Evolutionary conservation across 2,888 invertebrate species (phyloP).

Genomic region (Anticlea derivata): DNA sequence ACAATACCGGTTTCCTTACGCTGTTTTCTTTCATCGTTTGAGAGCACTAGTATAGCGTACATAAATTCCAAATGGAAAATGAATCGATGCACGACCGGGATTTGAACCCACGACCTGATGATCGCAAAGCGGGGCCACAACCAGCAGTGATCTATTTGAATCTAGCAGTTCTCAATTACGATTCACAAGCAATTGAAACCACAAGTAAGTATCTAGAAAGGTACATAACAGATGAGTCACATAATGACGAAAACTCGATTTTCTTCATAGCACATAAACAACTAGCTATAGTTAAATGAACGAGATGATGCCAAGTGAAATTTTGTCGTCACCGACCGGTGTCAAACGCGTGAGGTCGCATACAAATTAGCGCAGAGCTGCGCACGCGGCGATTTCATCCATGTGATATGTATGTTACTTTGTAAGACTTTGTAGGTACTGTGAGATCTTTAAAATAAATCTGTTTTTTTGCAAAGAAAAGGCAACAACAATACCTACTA

Average conservation of each 20-base stretch:
- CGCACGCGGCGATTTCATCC: constrained; percentile 37
- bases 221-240: constrained; percentile 1
- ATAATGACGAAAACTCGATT: neutral
- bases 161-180: neutral
- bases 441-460: too few relatives aligned
- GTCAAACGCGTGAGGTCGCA: constrained; percentile 60
- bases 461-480: neutral
- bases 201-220: neutral
- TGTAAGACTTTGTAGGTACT: neutral
- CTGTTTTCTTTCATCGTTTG: too few relatives aligned
- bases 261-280: constrained; percentile 6
- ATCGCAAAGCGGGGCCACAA: too few relatives aligned
- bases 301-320: constrained; percentile 36
- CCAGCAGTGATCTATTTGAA: too few relatives aligned
- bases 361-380: constrained; percentile 56
- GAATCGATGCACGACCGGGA: too few relatives aligned
- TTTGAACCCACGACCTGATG: too few relatives aligned
- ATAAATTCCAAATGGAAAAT: too few relatives aligned
- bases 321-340: constrained; percentile 41
- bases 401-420: constrained; percentile 11
- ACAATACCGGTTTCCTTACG: too few relatives aligned
- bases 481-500: too few relatives aligned
- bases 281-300: neutral
- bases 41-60: too few relatives aligned
- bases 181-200: neutral